Evolutionary conservation across 2,888 invertebrate species (phyloP).

Genomic region (Doris montereyensis): DNA sequence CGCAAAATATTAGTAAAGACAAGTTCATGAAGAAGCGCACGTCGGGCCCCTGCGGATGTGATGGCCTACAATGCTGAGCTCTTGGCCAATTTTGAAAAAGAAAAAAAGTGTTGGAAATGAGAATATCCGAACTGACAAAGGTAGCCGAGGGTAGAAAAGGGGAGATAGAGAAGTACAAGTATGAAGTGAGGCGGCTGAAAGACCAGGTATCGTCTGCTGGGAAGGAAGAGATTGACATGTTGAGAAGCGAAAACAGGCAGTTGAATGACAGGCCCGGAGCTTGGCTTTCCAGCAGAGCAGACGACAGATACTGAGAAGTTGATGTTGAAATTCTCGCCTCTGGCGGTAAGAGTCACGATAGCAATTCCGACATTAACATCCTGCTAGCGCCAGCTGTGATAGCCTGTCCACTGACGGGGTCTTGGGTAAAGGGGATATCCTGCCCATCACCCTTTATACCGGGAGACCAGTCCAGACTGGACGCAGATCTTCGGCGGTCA

Average conservation of each 20-base stretch:
- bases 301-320: conserved; percentile 74
- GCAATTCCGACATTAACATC: conserved; percentile 44
- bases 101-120: conserved; percentile 72
- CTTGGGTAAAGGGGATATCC: conserved; percentile 38
- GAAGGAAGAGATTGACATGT: conserved; percentile 67
- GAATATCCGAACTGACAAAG: conserved; percentile 73
- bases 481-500: conserved; percentile 45
- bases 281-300: conserved; percentile 72
- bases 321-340: conserved; percentile 62
- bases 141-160: conserved; percentile 73
- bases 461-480: no score
- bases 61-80: conserved; percentile 73
- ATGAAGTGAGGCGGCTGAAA: conserved; percentile 72
- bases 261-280: conserved; percentile 69
- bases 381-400: conserved; percentile 62
- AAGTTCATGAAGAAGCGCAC: conserved; percentile 61
- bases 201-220: conserved; percentile 56
- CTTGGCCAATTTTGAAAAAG: conserved; percentile 72
- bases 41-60: conserved; percentile 67
- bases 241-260: conserved; percentile 70
- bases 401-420: conserved; percentile 62
- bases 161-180: conserved; percentile 74
- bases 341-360: conserved; percentile 40
- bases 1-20: conserved; percentile 70
- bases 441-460: no score